Evolutionary conservation across 2,797 vertebrate genomes (phyloP).

Genomic region (Helostoma temminkii): DNA sequence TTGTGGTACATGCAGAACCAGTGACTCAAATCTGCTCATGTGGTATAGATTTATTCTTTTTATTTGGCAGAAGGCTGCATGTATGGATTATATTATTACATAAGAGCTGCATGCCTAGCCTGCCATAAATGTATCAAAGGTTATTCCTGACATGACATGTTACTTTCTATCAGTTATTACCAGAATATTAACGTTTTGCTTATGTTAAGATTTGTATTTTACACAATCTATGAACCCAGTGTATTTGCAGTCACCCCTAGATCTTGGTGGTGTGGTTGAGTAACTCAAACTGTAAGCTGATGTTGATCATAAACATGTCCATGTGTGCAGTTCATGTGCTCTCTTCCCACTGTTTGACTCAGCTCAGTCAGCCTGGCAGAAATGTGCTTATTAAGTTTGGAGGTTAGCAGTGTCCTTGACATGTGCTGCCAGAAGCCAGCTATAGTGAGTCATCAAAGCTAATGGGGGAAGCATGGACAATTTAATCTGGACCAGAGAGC

Average conservation of each 20-base stretch:
- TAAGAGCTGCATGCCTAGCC: constrained; percentile 64
- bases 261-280: constrained; percentile 13
- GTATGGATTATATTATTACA: constrained; percentile 56
- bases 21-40: constrained; percentile 18
- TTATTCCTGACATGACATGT: constrained; percentile 49
- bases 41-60: constrained; percentile 34
- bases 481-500: constrained; percentile 82
- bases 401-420: constrained; percentile 81
- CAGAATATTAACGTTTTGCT: neutral
- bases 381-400: constrained; percentile 79
- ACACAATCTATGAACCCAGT: neutral
- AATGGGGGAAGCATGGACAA: constrained; percentile 80
- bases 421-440: constrained; percentile 74
- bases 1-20: constrained; percentile 21
- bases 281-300: constrained; percentile 37
- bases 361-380: constrained; percentile 58
- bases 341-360: constrained; percentile 50
- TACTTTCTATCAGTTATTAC: neutral
- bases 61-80: constrained; percentile 46
- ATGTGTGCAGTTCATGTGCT: constrained; percentile 48
- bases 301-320: constrained; percentile 51
- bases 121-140: no score
- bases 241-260: constrained; percentile 9
- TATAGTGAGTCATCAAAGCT: constrained; percentile 80
- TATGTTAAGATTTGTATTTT: neutral